phyloP scores from a whole-genome alignment of 2,888 invertebrate species.

The Amphipyra tragopoginis region DNA sequence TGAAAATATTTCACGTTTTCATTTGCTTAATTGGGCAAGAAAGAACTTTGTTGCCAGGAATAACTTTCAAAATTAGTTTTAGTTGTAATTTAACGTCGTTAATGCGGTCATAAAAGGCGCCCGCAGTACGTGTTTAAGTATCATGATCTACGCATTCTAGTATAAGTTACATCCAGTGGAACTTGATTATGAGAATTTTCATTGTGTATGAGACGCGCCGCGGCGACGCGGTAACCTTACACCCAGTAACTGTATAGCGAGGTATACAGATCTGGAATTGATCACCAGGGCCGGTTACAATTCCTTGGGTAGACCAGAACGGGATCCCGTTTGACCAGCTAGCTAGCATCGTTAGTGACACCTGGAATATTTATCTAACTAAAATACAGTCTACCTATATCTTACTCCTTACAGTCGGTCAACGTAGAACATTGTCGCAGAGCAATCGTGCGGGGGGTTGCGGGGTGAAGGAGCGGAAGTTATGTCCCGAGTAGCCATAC shows the following conservation, averaged over 20 bases:
- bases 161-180: constrained; percentile 75
- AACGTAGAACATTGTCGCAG: too few relatives aligned
- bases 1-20: background rate
- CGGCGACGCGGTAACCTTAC: constrained; percentile 76
- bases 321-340: constrained; percentile 63
- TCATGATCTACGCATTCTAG: constrained; percentile 54
- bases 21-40: constrained; percentile 44
- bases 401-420: too few relatives aligned
- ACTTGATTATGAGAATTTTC: constrained; percentile 69
- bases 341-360: constrained; percentile 34
- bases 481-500: too few relatives aligned
- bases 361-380: too few relatives aligned
- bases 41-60: constrained; percentile 40
- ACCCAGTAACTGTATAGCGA: constrained; percentile 78
- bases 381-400: too few relatives aligned
- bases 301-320: constrained; percentile 51
- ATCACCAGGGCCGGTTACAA: constrained; percentile 69
- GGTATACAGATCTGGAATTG: constrained; percentile 70
- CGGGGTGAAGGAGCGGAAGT: too few relatives aligned
- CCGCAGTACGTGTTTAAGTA: constrained; percentile 42
- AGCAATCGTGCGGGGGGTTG: too few relatives aligned
- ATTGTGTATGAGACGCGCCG: constrained; percentile 69
- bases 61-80: constrained; percentile 55
- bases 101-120: constrained; percentile 50
- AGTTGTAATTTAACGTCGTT: constrained; percentile 50